Percentiles rank a stretch among this genome's conserved stretches.
Conservation (phyloP, 2,888 invertebrate species). For the Furcula furcula region DNA sequence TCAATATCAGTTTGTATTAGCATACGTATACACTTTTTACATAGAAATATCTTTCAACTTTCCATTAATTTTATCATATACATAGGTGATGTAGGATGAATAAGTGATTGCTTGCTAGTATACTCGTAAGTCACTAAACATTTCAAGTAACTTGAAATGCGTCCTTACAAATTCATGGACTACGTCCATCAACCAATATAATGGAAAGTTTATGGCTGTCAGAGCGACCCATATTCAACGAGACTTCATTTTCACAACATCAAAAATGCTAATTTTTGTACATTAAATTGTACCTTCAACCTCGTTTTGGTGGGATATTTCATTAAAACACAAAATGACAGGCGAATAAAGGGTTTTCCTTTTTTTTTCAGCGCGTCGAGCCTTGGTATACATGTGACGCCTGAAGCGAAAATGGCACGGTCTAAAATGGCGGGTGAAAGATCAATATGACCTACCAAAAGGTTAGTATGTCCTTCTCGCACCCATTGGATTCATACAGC, state of each 20-base stretch:
- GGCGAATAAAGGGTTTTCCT: conserved; percentile 67
- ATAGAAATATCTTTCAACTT: conserved; percentile 18
- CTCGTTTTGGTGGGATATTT: conserved; percentile 64
- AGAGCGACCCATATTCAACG: conserved; percentile 28
- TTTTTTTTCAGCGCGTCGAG: conserved; percentile 53
- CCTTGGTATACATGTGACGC: conserved; percentile 69
- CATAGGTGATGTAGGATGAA: too few species aligned
- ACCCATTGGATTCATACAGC: conserved; percentile 27
- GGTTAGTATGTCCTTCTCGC: conserved; percentile 53
- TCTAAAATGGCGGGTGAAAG: conserved; percentile 81
- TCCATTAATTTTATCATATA: too few species aligned
- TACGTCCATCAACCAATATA: neutral
- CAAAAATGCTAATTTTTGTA: conserved; percentile 65
- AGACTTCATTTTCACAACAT: conserved; percentile 56
- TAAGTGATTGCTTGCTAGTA: too few species aligned
- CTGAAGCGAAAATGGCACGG: conserved; percentile 72
- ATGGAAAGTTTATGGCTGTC: conserved; percentile 32
- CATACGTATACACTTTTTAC: conserved; percentile 25
- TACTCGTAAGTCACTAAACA: too few species aligned
- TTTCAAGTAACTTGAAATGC: too few species aligned
- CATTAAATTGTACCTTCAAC: conserved; percentile 56
- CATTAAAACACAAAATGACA: conserved; percentile 74
- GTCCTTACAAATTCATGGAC: neutral
- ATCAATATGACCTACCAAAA: conserved; percentile 81
- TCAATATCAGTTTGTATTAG: conserved; percentile 33